Evolutionary conservation across 2,888 invertebrate species (phyloP), one percentile per base, ranked within the genome.

Genomic region (Nezara viridula): DNA sequence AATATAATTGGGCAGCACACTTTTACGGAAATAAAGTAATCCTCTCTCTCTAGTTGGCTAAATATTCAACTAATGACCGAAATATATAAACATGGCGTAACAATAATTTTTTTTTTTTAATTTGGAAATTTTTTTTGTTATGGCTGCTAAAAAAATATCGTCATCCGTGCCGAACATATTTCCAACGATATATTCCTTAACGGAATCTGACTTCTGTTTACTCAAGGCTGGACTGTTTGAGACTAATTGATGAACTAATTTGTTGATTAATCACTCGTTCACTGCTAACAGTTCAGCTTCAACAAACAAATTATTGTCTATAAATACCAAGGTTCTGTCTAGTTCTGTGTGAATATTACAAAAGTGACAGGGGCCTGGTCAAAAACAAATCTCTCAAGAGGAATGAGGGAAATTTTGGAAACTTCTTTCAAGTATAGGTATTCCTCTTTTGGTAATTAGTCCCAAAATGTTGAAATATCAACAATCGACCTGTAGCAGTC

Each of bases 161-260:
- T 27, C 2, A 60, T 27, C 12, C 14, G 3, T 60, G 2, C 52
- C 50, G 4, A 2, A 21, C 21, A 50, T 50, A 21, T 21, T 50
- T 55, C n/a, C 60, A 60, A 60, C 27, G 12, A 60, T n/a, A 55
- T 7, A 55, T n/a, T 55, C 24, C 60, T 14, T n/a, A 60, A 27
- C 0, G 5, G 32, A 14, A 66, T 32, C 27, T 27, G 27, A 27
- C 66, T 27, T 66, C 27, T 66, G 6, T 4, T 32, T 37, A 32
- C 16, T 32, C 66, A 66, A 66, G 66, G 66, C 32, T 66, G 32
- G 32, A 32, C 32, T 66, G 66, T 66, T 66, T 32, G 66, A 66
- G 7, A 66, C 66, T 66, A 66, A 66, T 66, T 66, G 66, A 66
- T 32, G 32, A 66, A 66, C 66, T 66, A 32, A 66, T 66, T 66